A percentile compares a stretch with the other conserved stretches of the same genome.
Evolutionary conservation across 2,113 vertebrate genomes (phyloP).

Genomic region (Scomber colias): DNA sequence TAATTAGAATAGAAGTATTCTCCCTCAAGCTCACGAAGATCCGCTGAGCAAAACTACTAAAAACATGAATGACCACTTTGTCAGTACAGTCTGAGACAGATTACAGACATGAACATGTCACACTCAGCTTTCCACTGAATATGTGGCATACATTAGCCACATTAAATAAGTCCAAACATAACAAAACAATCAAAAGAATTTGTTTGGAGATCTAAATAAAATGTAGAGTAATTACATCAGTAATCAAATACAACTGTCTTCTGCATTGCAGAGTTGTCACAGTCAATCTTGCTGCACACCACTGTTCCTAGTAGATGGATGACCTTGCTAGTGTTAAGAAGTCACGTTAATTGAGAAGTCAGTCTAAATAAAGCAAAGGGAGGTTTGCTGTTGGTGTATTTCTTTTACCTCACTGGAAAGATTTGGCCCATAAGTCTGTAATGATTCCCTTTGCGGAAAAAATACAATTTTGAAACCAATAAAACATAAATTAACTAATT

Average conservation of each 20-base stretch:
- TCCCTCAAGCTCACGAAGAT: constrained; percentile 24
- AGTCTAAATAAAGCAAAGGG: not conserved
- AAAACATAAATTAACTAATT: not conserved
- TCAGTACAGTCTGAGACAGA: not conserved
- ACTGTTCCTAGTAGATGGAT: not conserved
- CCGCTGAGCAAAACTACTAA: constrained; percentile 18
- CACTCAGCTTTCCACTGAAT: constrained; percentile 10
- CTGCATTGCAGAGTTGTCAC: not conserved
- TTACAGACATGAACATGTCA: constrained; percentile 8
- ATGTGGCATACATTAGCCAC: not conserved
- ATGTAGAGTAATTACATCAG: not conserved
- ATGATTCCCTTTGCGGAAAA: not conserved
- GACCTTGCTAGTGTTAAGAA: not conserved
- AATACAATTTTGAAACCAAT: not conserved
- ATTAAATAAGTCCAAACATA: not conserved
- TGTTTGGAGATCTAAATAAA: not conserved
- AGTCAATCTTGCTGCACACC: not conserved
- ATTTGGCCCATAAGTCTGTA: not conserved
- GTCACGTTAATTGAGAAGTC: not conserved
- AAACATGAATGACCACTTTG: constrained; percentile 13
- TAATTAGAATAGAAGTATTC: constrained; percentile 21
- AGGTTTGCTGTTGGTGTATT: not conserved
- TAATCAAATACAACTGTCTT: not conserved
- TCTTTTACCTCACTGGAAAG: not conserved
- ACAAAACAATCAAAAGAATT: not conserved